Evolutionary conservation across 1,140 invertebrate genomes (phyloP), one percentile per base, ranked within the genome.

Genomic region (Cyphomyrmex costatus): DNA sequence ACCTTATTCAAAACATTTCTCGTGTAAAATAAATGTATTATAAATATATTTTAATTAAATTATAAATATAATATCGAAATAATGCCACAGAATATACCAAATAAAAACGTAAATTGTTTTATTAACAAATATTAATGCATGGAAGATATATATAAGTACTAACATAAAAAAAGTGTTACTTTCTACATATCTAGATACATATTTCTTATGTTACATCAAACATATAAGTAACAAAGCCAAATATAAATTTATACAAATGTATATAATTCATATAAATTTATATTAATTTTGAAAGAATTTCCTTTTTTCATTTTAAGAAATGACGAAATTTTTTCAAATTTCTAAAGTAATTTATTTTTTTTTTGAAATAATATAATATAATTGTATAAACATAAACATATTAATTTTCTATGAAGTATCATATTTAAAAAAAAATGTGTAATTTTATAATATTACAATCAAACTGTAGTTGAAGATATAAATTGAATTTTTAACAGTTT

Each of bases 221-320:
- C 4, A 24, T 14, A 78, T 66, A 79, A 80, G 63, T 68, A 46
- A 82, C 51, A 58, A 42, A 56, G 19, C 33, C 21, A 79, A 71
- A 71, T 30, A 68, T 68, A 33, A 68, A 70, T 24, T 80, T 70
- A 24, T 66, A 53, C 24, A 53, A 16, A 74, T 70, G 60, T 73
- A 68, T 56, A 36, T 68, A 68, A 70, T 24, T 80, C 56, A 68
- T 42, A 68, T 68, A 33, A 68, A 70, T 19, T 80, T 70, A 24
- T 68, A 63, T 33, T 63, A 16, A 76, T 70, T 68, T 73, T 19
- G 1, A 30, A 49, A 61, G 3, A 51, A 68, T 49, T 49, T 46
- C 24, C 73, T 73, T 88, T 73, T 88, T 71, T 56, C 6, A 21
- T 36, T 36, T 21, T 63, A 56, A 87, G 27, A 12, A 82, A 51